Base-by-base conservation (phyloP, 2,797 vertebrate species). In the Siniperca obscura region DNA sequence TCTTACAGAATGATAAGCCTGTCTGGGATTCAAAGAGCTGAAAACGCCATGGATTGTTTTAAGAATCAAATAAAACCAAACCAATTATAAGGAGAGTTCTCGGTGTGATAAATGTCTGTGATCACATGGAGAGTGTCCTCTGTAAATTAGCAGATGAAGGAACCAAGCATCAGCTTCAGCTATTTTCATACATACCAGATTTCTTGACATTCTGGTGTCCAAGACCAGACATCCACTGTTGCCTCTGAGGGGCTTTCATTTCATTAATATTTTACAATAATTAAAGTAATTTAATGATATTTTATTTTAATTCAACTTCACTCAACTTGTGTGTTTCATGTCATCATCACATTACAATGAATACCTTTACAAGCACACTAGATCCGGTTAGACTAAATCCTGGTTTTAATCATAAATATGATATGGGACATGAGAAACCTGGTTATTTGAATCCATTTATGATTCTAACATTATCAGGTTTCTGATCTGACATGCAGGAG, bases 1-100 rank as follows among this genome's bases (percentile, higher is more conserved):
- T 89, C 84, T 91, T 83, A 44, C 48, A 84, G 80, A 85, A 61
- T 50, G 74, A 91, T 83, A 81, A 79, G 50, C 34, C 75, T 89
- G 79, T 81, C 80, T 74, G 22, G 19, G 62, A 84, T 74, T 84
- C 76, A 84, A 87, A 85, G 62, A 67, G 62, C 59, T 25, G 55
- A 74, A 83, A 73, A 67, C 13, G 6, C 57, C 27, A 42, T 38
- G 16, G 55, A 73, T 46, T 46, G 21, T 59, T 76, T 56, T 21
- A 66, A 65, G 53, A 65, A 61, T 74, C 25, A 81, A 79, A 75
- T 59, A 16, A 73, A 70, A 70, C n/a, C 38, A 78, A 53, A 78
- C 14, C 50, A 82, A 82, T 81, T 73, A 83, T 19, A 67, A 25
- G 74, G 48, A 66, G 50, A 53, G 72, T n/a, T 65, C 3, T 48